Evolutionary conservation across 2,113 vertebrate species (phyloP).

Genomic region (Albula glossodonta): DNA sequence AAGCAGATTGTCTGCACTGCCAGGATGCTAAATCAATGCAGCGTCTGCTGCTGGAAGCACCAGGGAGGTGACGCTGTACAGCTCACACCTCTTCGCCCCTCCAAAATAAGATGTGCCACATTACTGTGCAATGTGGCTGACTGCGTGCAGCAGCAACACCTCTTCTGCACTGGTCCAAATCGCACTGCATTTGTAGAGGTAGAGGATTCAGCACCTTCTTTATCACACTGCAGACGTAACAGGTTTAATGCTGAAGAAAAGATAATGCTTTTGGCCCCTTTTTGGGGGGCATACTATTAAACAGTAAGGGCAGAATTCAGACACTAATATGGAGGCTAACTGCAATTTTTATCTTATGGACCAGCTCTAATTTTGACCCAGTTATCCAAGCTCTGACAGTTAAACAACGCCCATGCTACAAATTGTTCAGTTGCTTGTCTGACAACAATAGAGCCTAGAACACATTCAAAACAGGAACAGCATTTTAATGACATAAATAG

Average conservation of each 20-base stretch:
- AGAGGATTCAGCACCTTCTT: neutral
- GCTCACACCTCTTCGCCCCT: slow-evolving; percentile 43
- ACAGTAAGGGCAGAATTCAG: neutral
- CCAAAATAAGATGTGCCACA: slow-evolving; percentile 7
- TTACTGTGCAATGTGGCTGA: neutral
- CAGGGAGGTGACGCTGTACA: slow-evolving; percentile 39
- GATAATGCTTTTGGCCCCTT: neutral
- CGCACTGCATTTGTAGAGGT: neutral
- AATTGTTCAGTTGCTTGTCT: neutral
- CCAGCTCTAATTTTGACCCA: neutral
- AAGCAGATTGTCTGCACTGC: slow-evolving; percentile 40
- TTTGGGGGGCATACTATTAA: neutral
- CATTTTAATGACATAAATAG: neutral
- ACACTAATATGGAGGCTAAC: neutral
- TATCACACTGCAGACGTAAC: neutral
- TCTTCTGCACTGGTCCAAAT: neutral
- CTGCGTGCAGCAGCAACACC: neutral
- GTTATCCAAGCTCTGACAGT: neutral
- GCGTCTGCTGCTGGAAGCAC: slow-evolving; percentile 43
- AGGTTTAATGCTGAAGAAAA: neutral
- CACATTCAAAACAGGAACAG: slow-evolving; percentile 3
- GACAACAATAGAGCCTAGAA: neutral
- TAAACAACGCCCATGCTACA: slow-evolving; percentile 1
- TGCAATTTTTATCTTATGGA: neutral
- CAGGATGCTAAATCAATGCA: slow-evolving; percentile 40